These are phyloP conservation scores for Dioctria rufipes DNA, from an alignment of 2,888 invertebrate genomes.

Conservation along the genomic window DNA sequence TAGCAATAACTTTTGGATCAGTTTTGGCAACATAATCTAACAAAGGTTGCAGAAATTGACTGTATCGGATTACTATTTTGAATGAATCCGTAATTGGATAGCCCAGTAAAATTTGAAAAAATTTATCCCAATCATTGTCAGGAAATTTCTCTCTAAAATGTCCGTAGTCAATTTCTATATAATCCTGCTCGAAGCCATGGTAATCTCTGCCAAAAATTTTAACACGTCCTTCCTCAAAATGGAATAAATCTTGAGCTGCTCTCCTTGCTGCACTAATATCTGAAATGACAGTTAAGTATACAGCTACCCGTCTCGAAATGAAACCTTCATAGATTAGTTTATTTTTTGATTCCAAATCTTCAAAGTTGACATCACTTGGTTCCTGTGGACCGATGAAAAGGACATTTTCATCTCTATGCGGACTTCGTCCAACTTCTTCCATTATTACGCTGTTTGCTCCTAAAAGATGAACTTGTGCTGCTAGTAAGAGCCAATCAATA, in stretches of 20 bases:
- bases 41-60: constrained; percentile 4
- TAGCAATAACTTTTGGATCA: constrained; percentile 13
- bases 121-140: constrained; percentile 21
- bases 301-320: background rate
- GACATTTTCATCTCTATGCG: constrained; percentile 3
- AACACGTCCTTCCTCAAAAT: constrained; percentile 11
- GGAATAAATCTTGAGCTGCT: constrained; percentile 14
- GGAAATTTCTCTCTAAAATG: constrained; percentile 17
- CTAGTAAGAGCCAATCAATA: constrained; percentile 11
- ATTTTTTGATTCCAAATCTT: background rate
- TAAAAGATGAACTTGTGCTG: constrained; percentile 16
- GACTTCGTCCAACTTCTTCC: constrained; percentile 10
- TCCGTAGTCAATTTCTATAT: constrained; percentile 12
- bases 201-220: constrained; percentile 29
- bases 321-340: background rate
- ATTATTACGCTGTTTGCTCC: constrained; percentile 10
- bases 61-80: constrained; percentile 2
- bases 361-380: constrained; percentile 18
- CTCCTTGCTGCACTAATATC: constrained; percentile 5
- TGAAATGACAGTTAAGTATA: background rate
- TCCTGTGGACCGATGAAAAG: constrained; percentile 14
- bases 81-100: background rate
- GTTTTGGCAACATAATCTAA: constrained; percentile 17
- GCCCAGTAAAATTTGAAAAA: constrained; percentile 13
- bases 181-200: constrained; percentile 13